These are phyloP conservation scores for Brachyhypopomus gauderio DNA, from an alignment of 2,113 vertebrate genomes.

Conservation along the genomic window DNA sequence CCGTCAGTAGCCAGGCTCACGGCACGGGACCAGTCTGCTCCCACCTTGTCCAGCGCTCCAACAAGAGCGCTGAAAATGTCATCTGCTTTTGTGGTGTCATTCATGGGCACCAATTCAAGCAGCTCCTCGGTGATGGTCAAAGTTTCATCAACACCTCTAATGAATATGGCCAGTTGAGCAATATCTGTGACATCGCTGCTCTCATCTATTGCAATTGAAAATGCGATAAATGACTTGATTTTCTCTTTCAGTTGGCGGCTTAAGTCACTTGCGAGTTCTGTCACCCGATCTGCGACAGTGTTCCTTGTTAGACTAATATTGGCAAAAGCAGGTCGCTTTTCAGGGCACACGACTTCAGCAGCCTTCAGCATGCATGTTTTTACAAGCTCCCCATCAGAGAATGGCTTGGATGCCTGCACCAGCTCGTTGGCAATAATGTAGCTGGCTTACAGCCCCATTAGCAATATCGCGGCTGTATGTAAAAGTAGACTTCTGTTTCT, in stretches of 20 bases:
- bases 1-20: constrained; percentile 47
- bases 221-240: background rate
- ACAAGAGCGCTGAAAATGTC: constrained; percentile 32
- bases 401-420: no score
- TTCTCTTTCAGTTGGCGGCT: background rate
- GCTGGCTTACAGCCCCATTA: constrained; percentile 32
- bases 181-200: constrained; percentile 19
- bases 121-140: constrained; percentile 32
- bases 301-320: constrained; percentile 1
- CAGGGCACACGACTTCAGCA: no score
- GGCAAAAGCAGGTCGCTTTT: no score
- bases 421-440: constrained; percentile 33
- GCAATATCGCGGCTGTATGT: constrained; percentile 9
- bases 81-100: constrained; percentile 18
- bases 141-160: constrained; percentile 22
- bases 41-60: constrained; percentile 33
- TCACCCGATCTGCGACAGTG: background rate
- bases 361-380: no score
- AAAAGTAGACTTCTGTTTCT: constrained; percentile 38
- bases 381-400: no score
- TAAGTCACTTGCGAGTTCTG: background rate
- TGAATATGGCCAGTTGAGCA: constrained; percentile 38
- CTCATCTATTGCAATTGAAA: constrained; percentile 39
- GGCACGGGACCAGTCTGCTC: constrained; percentile 40
- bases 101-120: constrained; percentile 36